Conservation (phyloP, 2,888 invertebrate species). For the Meteorus cinctellus region DNA sequence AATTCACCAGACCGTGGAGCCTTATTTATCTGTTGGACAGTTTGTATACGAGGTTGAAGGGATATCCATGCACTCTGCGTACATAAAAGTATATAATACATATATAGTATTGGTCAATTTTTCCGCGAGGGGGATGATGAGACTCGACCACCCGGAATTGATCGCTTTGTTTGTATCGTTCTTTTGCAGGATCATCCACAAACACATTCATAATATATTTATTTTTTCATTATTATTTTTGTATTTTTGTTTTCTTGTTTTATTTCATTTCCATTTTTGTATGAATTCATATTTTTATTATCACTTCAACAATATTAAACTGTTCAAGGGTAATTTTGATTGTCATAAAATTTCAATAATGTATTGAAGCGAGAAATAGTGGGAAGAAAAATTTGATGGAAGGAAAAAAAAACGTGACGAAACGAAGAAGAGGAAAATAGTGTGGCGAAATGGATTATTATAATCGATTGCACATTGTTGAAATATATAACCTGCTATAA, state of each 20-base stretch:
- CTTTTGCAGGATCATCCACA: slow-evolving; percentile 50
- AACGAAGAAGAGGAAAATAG: not conserved
- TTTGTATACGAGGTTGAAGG: not conserved
- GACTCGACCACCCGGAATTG: slow-evolving; percentile 70
- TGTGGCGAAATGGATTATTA: not conserved
- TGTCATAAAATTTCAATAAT: no score
- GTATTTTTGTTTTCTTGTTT: not conserved
- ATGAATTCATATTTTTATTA: no score
- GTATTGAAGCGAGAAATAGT: no score
- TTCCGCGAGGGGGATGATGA: slow-evolving; percentile 60
- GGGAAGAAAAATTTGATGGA: not conserved
- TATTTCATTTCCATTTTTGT: not conserved
- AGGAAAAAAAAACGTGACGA: not conserved
- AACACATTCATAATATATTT: not conserved
- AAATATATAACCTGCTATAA: slow-evolving; percentile 20
- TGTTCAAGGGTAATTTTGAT: no score
- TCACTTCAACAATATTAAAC: no score
- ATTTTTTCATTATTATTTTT: not conserved
- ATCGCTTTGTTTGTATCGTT: slow-evolving; percentile 68
- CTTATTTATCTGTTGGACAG: slow-evolving; percentile 64
- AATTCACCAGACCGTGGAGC: slow-evolving; percentile 48
- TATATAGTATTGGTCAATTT: slow-evolving; percentile 37
- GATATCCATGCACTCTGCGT: slow-evolving; percentile 14
- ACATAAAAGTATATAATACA: not conserved
- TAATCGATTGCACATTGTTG: slow-evolving; percentile 26